Conservation (phyloP, 2,797 vertebrate species). For the Thripadectes ignobilis region DNA sequence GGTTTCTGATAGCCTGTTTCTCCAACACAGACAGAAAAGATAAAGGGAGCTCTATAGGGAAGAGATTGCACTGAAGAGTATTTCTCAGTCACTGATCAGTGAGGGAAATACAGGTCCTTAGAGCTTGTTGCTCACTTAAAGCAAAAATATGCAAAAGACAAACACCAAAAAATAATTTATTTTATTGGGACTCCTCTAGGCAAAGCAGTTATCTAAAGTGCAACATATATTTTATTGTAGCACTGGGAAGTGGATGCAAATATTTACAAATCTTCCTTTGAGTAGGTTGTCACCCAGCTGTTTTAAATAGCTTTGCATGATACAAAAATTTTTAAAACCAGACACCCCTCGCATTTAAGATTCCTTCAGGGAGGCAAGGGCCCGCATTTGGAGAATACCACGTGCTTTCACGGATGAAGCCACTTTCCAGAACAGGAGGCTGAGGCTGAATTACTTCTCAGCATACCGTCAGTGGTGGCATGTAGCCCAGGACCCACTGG, state of each 20-base stretch:
- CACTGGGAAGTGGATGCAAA: constrained; percentile 1
- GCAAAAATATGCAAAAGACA: background rate
- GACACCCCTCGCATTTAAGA: background rate
- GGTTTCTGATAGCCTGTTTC: background rate
- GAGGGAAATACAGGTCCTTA: constrained; percentile 4
- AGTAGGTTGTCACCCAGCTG: background rate
- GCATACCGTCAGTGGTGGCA: background rate
- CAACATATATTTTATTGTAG: background rate
- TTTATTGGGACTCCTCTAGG: constrained; percentile 23
- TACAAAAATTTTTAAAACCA: background rate
- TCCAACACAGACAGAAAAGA: background rate
- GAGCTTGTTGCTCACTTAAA: constrained; percentile 17
- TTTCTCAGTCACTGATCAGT: constrained; percentile 50
- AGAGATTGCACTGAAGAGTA: background rate
- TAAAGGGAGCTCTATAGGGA: background rate
- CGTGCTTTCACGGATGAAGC: background rate
- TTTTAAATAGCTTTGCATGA: background rate
- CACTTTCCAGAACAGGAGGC: background rate
- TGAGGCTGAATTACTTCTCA: background rate
- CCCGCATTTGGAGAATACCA: rapidly evolving
- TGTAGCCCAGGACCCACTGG: rapidly evolving
- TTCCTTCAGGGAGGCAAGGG: background rate
- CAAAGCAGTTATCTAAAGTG: constrained; percentile 26
- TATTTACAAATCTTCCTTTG: constrained; percentile 38
- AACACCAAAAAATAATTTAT: background rate